Evolutionary conservation across 2,113 vertebrate genomes (phyloP), one percentile per base, ranked within the genome.

Genomic region (Narcine bancroftii): DNA sequence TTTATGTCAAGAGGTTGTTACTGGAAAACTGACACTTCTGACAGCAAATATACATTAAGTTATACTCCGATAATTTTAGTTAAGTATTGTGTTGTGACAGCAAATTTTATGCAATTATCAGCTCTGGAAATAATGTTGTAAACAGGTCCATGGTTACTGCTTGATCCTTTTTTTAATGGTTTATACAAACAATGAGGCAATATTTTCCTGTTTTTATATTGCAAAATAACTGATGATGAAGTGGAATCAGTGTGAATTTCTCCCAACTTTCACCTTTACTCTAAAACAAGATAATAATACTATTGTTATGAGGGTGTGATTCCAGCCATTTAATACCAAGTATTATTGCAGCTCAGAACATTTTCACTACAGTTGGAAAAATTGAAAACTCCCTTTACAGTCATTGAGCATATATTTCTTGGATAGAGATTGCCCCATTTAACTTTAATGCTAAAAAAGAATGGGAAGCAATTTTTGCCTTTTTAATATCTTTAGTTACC

Each of bases 1-100:
- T 97, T 98, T 97, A 95, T 98, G 97, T 98, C 97, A 97, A 96
- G 94, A 95, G 96, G 96, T 97, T 97, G 97, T 97, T 97, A 97
- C 96, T 94, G 96, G 95, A 95, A 96, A 95, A 95, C 96, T 98
- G 97, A 98, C 97, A 98, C 96, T 95, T 96, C 95, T 97, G 97
- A 98, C 96, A 96, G 96, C 96, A 95, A 95, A 95, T 96, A 96
- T 97, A 96, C 97, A 96, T 98, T 98, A 97, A 98, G 98, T 97
- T 97, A 97, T 98, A 97, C 97, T 98, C 95, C 95, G 97, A 97
- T 96, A 96, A 96, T 97, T 95, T 95, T 95, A 93, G 89, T 69
- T 91, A 69, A 91, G 47, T 91, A 69, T 91, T 69, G 65, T 91
- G 63, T 66, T 65, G 24, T 91, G 89, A 71, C 89, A 91, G 89